These are phyloP conservation scores for Choloepus hoffmanni DNA, from an alignment of 2,113 vertebrate genomes.

Conservation along the genomic window DNA sequence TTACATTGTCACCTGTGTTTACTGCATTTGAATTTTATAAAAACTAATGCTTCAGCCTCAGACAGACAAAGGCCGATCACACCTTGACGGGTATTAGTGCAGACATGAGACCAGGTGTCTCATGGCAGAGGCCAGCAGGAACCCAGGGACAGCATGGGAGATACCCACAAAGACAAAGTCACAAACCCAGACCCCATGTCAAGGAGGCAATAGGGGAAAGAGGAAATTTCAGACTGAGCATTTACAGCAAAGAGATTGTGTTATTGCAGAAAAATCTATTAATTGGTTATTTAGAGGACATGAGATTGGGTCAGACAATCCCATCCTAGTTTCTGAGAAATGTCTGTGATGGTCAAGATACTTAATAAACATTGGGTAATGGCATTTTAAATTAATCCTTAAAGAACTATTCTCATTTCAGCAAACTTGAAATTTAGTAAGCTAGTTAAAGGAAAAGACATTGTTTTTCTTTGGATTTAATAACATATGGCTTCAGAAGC, in stretches of 20 bases:
- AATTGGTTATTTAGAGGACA: background rate
- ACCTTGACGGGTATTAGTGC: fast-evolving
- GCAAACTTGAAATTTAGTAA: background rate
- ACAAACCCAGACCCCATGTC: background rate
- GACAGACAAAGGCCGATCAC: background rate
- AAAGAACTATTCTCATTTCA: background rate
- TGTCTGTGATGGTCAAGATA: background rate
- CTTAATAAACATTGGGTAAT: background rate
- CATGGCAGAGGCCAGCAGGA: background rate
- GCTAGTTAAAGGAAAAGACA: background rate
- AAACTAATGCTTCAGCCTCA: background rate
- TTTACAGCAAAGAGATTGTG: background rate
- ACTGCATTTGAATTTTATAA: background rate
- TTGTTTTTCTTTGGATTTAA: background rate
- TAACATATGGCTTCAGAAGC: background rate
- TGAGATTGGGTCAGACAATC: background rate
- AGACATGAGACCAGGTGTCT: background rate
- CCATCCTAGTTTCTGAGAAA: background rate
- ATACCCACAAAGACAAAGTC: background rate
- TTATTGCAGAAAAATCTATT: background rate
- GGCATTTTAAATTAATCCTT: slow-evolving; percentile 11
- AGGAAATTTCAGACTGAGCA: background rate
- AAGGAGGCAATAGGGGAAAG: background rate
- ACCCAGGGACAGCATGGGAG: background rate
- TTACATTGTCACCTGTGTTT: background rate